phyloP scores from a whole-genome alignment of 2,113 vertebrate species.

The Rafetus swinhoei region DNA sequence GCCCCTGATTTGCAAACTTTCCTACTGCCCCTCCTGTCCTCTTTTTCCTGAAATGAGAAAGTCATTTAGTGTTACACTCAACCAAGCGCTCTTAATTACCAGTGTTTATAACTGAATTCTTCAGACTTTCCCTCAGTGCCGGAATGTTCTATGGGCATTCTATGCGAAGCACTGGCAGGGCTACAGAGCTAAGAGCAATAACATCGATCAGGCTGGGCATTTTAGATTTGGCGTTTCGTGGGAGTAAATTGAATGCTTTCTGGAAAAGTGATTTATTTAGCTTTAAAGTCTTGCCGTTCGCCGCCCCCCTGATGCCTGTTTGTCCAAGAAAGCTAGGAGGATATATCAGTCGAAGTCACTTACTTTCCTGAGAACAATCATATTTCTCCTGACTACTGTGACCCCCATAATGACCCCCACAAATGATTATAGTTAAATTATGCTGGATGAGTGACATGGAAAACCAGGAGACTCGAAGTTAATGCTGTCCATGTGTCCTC shows the following conservation, averaged over 20 bases:
- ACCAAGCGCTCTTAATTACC: neutral
- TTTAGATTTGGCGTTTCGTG: neutral
- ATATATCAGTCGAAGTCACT: neutral
- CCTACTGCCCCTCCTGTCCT: neutral
- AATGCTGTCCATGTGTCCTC: neutral
- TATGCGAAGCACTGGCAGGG: neutral
- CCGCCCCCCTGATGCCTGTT: neutral
- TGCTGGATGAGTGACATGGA: neutral
- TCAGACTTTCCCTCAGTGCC: neutral
- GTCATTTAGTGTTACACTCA: neutral
- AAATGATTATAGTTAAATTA: neutral
- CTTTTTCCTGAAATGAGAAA: neutral
- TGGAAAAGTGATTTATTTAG: neutral
- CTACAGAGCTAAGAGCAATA: neutral
- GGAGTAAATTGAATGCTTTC: neutral
- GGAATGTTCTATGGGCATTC: neutral
- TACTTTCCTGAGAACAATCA: neutral
- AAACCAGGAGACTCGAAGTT: neutral
- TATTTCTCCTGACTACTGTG: neutral
- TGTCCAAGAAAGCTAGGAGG: neutral
- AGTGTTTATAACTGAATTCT: neutral
- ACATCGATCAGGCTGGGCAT: rapidly evolving
- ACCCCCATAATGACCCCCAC: rapidly evolving
- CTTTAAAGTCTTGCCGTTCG: neutral
- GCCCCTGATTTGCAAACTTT: slow-evolving; percentile 42